Base-by-base conservation (phyloP, 2,888 invertebrate species). In the Oeneis ivallda region DNA sequence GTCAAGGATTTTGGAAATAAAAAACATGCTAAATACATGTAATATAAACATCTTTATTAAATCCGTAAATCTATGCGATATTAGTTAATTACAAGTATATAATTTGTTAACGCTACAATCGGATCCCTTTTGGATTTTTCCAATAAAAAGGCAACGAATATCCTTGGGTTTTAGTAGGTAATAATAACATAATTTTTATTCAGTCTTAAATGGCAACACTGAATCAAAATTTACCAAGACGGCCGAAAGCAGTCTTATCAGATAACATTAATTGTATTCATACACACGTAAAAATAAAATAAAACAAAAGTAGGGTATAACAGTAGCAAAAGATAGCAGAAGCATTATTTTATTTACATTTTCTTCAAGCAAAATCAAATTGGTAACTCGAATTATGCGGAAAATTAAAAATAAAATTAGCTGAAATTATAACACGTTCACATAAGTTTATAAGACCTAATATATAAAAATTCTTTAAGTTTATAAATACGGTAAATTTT, bases 331-430 rank as follows among this genome's bases (percentile, higher is more conserved):
- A 61, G 61, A 61, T 50, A 26, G 26, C 26, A 26, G 26, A 4
- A 26, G 78, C 72, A 52, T 74, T 76, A 76, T 62, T 78, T 81
- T 90, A 89, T 89, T 77, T 88, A 89, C 88, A 91, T 71, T 80
- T 81, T 74, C 52, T 78, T 69, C 79, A 86, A 85, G 72, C 82
- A 84, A 85, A 77, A 75, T 79, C 71, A 76, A 78, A 78, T 84
- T 91, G 90, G 91, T 91, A 91, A 91, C 91, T 89, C 85, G 84
- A 89, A 89, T 86, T 81, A 77, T 81, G 76, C 81, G 81, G 81
- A 80, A 84, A 83, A 79, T 83, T 82, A 84, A 83, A 82, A 75
- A 67, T 70, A 70, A 53, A 53, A 34, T 47, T 47, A 50, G 70
- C 66, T 56, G 67, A 60, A 60, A 65, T 49, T 45, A 34, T 65